phyloP scores from a whole-genome alignment of 1,140 invertebrate genomes.

The Euglossa dilemma region DNA sequence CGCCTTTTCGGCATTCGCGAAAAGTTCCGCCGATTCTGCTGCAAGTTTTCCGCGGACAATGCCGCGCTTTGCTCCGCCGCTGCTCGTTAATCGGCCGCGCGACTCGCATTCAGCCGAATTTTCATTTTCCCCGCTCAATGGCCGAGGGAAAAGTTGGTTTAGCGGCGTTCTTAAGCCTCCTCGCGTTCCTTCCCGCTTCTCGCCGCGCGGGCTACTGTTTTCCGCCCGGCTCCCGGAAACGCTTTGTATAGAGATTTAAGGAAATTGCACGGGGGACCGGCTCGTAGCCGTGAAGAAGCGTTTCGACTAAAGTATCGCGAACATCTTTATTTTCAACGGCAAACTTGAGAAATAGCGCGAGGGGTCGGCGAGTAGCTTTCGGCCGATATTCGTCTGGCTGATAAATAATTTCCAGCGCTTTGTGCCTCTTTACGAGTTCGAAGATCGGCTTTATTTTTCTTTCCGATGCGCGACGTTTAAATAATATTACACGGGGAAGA shows the following conservation, averaged over 20 bases:
- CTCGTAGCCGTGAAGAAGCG: not conserved
- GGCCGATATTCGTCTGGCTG: no score
- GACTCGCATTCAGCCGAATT: constrained; percentile 35
- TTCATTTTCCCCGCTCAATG: constrained; percentile 43
- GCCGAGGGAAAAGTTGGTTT: constrained; percentile 34
- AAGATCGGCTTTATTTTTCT: no score
- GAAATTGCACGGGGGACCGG: not conserved
- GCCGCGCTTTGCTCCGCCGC: constrained; percentile 35
- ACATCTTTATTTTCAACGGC: not conserved
- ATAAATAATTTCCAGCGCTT: no score
- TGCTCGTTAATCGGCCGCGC: constrained; percentile 57
- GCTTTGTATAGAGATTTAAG: not conserved
- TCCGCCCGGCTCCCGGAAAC: not conserved
- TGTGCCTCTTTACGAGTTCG: no score
- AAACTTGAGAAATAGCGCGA: not conserved
- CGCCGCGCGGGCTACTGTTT: constrained; percentile 26
- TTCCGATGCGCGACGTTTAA: not conserved
- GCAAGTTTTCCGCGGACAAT: constrained; percentile 61
- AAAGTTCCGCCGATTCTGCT: constrained; percentile 57
- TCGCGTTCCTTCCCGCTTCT: not conserved
- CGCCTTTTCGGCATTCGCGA: constrained; percentile 63
- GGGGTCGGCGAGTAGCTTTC: no score
- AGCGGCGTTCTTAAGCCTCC: not conserved
- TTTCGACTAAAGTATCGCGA: not conserved
- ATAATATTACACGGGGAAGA: not conserved